Conservation (phyloP, 1,140 invertebrate species). For the Tetramorium simillimum region DNA sequence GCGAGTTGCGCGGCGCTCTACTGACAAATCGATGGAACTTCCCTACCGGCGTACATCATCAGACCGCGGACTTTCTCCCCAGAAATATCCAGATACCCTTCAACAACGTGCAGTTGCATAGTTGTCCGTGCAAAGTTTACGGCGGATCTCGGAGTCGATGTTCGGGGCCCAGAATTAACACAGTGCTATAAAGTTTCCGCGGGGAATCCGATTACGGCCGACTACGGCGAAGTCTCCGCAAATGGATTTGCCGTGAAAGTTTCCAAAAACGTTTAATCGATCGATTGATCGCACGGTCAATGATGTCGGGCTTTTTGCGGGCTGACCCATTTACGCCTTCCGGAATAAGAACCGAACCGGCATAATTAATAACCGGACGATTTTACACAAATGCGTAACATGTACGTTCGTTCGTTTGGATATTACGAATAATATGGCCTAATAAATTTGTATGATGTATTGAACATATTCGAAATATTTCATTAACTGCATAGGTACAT, state of each 20-base stretch:
- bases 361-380: neutral
- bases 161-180: slow-evolving; percentile 61
- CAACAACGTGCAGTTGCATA: slow-evolving; percentile 60
- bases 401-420: neutral
- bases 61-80: slow-evolving; percentile 57
- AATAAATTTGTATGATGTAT: neutral
- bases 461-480: neutral
- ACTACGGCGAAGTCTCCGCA: slow-evolving; percentile 30
- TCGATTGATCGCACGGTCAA: neutral
- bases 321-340: neutral
- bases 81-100: slow-evolving; percentile 60
- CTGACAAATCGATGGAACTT: slow-evolving; percentile 52
- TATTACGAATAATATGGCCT: neutral
- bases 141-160: slow-evolving; percentile 51
- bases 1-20: neutral
- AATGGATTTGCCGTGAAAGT: slow-evolving; percentile 49
- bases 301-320: neutral
- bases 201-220: slow-evolving; percentile 68
- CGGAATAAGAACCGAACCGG: neutral
- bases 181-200: slow-evolving; percentile 55
- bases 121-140: slow-evolving; percentile 64
- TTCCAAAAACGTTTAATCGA: slow-evolving; percentile 53
- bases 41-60: slow-evolving; percentile 35
- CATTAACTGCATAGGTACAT: neutral
- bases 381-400: neutral